Percentiles rank a stretch among this genome's conserved stretches.
Conservation (phyloP, 1,140 invertebrate genomes). For the Solenopsis invicta region DNA sequence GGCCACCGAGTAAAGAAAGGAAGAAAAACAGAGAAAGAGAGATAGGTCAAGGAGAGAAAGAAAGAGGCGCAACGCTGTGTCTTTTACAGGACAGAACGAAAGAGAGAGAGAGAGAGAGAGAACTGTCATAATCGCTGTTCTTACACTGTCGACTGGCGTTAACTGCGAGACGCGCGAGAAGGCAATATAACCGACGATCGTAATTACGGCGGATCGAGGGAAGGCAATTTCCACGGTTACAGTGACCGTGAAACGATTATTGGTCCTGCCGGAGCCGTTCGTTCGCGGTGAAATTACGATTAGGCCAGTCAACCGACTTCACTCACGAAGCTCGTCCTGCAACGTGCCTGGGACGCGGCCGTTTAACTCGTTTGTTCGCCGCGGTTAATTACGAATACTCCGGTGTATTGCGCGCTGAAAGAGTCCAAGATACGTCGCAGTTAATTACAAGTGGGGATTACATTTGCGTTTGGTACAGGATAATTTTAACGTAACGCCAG, state of each 20-base stretch:
- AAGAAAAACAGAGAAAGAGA: background rate
- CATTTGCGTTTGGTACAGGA: background rate
- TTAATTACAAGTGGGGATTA: slow-evolving; percentile 26
- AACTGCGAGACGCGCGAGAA: slow-evolving; percentile 19
- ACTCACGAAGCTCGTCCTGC: slow-evolving; percentile 37
- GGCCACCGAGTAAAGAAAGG: background rate
- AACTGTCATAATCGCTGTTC: slow-evolving; percentile 27
- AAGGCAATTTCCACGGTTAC: slow-evolving; percentile 75
- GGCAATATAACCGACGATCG: slow-evolving; percentile 68
- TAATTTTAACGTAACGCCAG: background rate
- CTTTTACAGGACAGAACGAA: background rate
- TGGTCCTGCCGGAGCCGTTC: slow-evolving; percentile 72
- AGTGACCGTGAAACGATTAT: slow-evolving; percentile 78
- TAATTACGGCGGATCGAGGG: slow-evolving; percentile 71
- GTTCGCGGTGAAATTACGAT: slow-evolving; percentile 75
- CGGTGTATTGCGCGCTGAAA: slow-evolving; percentile 17
- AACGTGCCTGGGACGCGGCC: slow-evolving; percentile 8
- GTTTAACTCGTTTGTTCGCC: slow-evolving; percentile 67
- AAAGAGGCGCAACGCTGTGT: background rate
- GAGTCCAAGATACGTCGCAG: slow-evolving; percentile 17
- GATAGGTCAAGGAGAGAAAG: background rate
- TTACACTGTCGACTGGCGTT: slow-evolving; percentile 40
- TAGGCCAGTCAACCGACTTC: slow-evolving; percentile 74
- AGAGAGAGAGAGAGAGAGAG: background rate
- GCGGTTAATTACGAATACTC: slow-evolving; percentile 66